A percentile compares a stretch with the other conserved stretches of the same genome.
Evolutionary conservation across 37 sponge, comb jelly and placozoan species (phyloP).

Genomic region (Axinella damicornis): DNA sequence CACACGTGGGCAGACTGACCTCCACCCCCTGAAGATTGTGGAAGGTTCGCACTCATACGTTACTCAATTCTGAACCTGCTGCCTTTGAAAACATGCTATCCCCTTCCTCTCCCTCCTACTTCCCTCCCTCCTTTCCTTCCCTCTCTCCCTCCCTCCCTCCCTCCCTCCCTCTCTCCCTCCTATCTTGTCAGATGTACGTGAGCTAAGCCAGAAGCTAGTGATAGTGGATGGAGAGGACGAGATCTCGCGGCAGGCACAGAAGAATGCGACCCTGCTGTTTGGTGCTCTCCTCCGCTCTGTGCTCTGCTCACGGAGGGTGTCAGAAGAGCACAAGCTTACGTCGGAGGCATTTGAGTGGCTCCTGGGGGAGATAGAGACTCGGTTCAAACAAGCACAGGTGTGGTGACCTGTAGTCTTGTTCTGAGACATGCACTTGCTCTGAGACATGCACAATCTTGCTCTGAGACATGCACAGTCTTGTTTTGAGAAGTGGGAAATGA

Average conservation of each 20-base stretch:
- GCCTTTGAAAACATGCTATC: no score
- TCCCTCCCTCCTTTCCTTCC: not conserved
- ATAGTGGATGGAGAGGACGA: conserved; percentile 94
- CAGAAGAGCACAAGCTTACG: conserved; percentile 91
- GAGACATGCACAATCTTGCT: no score
- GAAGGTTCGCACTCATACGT: not conserved
- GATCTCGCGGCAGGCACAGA: conserved; percentile 90
- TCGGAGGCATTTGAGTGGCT: conserved; percentile 98
- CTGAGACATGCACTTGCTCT: no score
- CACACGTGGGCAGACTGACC: conserved; percentile 77
- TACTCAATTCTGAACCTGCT: no score
- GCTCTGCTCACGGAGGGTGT: conserved; percentile 82
- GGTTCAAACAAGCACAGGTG: conserved; percentile 95
- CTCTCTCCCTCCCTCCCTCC: not conserved
- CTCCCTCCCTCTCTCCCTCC: not conserved
- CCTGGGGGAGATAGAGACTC: conserved; percentile 94
- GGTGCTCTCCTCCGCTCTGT: conserved; percentile 88
- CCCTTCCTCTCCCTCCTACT: not conserved
- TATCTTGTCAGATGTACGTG: conserved; percentile 68
- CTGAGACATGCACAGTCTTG: no score
- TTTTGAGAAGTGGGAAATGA: no score
- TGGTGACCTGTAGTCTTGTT: not conserved
- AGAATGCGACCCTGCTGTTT: conserved; percentile 97
- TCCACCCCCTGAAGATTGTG: conserved; percentile 91
- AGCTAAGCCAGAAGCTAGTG: conserved; percentile 84